A percentile compares a stretch with the other conserved stretches of the same genome.
Evolutionary conservation across 2,113 vertebrate species (phyloP).

Genomic region (Oncorhynchus masou): DNA sequence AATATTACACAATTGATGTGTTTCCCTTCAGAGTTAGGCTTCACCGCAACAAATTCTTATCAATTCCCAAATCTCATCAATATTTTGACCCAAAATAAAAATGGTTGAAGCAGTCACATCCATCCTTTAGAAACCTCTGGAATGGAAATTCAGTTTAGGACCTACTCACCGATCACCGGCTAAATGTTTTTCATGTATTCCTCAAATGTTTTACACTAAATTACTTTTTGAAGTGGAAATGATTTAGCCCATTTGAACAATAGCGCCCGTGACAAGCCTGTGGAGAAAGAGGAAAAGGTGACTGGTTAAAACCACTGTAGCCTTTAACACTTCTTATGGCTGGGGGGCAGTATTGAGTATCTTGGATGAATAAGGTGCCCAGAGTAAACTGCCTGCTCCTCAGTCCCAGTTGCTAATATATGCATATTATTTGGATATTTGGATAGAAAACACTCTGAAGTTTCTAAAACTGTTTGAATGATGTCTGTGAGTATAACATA

Average conservation of each 20-base stretch:
- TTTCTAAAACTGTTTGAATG: too few relatives aligned
- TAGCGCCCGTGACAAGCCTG: not conserved
- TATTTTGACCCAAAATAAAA: conserved; percentile 6
- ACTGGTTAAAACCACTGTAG: conserved; percentile 22
- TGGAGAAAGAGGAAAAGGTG: conserved; percentile 36
- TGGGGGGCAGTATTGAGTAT: too few relatives aligned
- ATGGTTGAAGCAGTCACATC: too few relatives aligned
- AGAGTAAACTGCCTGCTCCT: too few relatives aligned
- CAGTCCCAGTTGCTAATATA: too few relatives aligned
- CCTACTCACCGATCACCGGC: conserved; percentile 2
- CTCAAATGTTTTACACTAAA: not conserved
- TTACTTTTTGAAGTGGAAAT: conserved; percentile 49
- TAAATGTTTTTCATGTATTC: conserved; percentile 25
- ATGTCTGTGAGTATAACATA: too few relatives aligned
- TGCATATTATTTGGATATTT: too few relatives aligned
- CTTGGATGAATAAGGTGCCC: too few relatives aligned
- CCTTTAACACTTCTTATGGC: conserved; percentile 17
- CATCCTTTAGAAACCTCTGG: not conserved
- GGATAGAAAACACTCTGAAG: too few relatives aligned
- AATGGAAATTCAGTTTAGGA: conserved; percentile 18
- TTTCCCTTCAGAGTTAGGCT: not conserved
- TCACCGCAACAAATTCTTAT: not conserved
- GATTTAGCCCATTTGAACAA: conserved; percentile 23
- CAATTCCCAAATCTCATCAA: conserved; percentile 17
- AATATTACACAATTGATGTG: too few relatives aligned